Base-by-base conservation (phyloP, 2,797 vertebrate genomes). In the Clarias pachynema region DNA sequence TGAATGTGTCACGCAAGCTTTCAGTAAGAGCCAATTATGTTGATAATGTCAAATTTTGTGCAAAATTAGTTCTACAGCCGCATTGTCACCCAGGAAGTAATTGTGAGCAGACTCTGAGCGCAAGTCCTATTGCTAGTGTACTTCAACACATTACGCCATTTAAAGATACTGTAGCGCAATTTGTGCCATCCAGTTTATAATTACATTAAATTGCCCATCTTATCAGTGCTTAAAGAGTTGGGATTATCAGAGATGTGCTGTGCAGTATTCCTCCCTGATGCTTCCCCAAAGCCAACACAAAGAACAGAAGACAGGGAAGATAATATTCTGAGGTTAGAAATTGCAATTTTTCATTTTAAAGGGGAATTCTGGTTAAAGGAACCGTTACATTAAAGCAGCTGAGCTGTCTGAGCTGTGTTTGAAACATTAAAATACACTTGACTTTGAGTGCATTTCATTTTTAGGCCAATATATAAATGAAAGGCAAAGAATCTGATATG, bases 11-110 rank as follows among this genome's bases (percentile, higher is more conserved):
- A 95, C 95, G 93, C 94, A 94, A 93, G 94, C 96, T 94, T 97
- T 97, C 96, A 96, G 95, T 96, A 89, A 92, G 95, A 95, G 93
- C 96, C 96, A 96, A 97, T 97, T 97, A 97, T 96, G 96, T 97
- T 98, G 97, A 97, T 98, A 98, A 98, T 97, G 97, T 96, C 96
- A 97, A 95, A 96, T 97, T 97, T 96, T 95, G 95, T 95, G 94
- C 94, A 94, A 95, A 96, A 97, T 97, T 97, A 89, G 88, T 89
- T 90, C 86, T 89, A 87, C 92, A 93, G 94, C 93, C 92, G 93
- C 93, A 95, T 94, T 93, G 94, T 95, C 93, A 95, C 92, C 91
- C 90, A 82, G 89, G 89, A 92, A 92, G 92, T 95, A 95, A 95
- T 95, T 94, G 93, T 91, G 90, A 94, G 91, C 91, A 92, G 93